phyloP scores from a whole-genome alignment of 2,113 vertebrate genomes.

The Microcebus tavaratra region DNA sequence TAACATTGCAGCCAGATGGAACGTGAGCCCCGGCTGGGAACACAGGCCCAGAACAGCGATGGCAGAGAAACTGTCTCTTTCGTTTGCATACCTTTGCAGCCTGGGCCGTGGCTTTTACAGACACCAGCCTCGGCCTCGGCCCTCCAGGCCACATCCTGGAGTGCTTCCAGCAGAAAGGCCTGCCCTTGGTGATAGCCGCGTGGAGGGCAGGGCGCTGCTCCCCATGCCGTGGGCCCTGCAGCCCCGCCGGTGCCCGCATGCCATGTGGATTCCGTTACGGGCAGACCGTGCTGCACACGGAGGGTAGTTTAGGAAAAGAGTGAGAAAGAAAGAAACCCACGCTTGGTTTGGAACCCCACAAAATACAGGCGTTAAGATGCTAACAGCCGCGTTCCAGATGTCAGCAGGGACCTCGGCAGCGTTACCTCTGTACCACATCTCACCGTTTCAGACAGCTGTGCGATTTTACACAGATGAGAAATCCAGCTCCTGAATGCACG shows the following conservation, averaged over 20 bases:
- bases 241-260: fast-evolving
- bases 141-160: background rate
- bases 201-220: too few relatives aligned
- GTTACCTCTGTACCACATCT: fast-evolving
- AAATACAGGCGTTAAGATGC: background rate
- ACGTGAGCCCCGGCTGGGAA: background rate
- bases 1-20: background rate
- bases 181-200: fast-evolving
- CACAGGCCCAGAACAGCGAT: background rate
- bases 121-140: background rate
- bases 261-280: background rate
- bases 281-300: background rate
- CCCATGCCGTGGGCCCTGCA: background rate
- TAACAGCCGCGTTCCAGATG: background rate
- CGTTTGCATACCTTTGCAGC: background rate
- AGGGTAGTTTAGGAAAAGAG: background rate
- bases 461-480: background rate
- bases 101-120: background rate
- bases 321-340: background rate
- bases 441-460: background rate
- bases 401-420: background rate
- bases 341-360: background rate
- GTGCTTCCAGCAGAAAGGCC: background rate
- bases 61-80: background rate
- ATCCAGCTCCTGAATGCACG: fast-evolving